These are phyloP conservation scores for Gorilla gorilla DNA, from an alignment of 2,113 vertebrate species.

Conservation along the genomic window DNA sequence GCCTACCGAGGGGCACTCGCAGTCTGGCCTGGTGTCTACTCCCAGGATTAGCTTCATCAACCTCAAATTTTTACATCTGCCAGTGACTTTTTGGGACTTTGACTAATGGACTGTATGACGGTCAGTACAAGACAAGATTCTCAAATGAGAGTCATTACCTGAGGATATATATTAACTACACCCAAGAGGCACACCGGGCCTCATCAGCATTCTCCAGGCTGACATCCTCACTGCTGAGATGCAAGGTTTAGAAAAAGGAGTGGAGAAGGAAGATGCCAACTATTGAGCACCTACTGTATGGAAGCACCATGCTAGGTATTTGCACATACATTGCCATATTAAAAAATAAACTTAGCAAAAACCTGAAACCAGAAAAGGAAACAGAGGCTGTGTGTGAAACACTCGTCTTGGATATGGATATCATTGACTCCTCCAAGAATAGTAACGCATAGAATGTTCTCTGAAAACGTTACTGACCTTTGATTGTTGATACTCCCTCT, in stretches of 20 bases:
- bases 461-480: background rate
- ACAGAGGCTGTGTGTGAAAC: accelerated
- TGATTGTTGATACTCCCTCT: background rate
- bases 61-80: background rate
- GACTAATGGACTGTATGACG: background rate
- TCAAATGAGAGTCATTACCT: background rate
- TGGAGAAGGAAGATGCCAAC: background rate
- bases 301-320: background rate
- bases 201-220: background rate
- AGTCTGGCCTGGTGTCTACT: background rate
- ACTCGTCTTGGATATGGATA: too few relatives aligned
- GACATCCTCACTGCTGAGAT: background rate
- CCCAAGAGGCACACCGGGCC: background rate
- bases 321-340: background rate
- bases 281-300: background rate
- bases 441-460: background rate
- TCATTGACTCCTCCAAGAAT: background rate
- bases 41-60: background rate
- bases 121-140: background rate
- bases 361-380: background rate
- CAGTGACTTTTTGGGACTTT: background rate
- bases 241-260: background rate
- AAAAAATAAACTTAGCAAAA: background rate
- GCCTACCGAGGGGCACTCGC: background rate
- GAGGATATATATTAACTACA: background rate